Evolutionary conservation across 2,888 invertebrate species (phyloP).

Genomic region (Drosophila acutilabella): DNA sequence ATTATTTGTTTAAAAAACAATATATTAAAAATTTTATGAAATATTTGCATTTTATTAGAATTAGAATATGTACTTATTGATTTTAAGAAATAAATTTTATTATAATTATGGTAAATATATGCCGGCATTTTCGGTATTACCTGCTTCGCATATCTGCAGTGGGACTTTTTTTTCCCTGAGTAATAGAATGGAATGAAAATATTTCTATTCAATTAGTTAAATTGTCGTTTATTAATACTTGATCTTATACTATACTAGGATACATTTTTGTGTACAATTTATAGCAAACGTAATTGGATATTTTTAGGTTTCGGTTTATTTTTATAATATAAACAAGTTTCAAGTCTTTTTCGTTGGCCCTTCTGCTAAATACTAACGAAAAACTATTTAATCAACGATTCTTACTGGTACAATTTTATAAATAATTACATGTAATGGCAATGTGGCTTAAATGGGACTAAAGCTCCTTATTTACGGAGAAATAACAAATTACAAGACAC

Average conservation of each 20-base stretch:
- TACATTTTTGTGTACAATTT: slow-evolving; percentile 19
- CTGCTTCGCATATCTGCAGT: too few relatives aligned
- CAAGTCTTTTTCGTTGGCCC: slow-evolving; percentile 70
- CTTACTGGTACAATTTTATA: slow-evolving; percentile 59
- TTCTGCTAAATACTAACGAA: slow-evolving; percentile 38
- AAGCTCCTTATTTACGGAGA: slow-evolving; percentile 27
- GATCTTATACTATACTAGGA: slow-evolving; percentile 27
- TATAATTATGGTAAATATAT: slow-evolving; percentile 24
- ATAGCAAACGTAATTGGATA: slow-evolving; percentile 1
- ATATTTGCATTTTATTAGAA: slow-evolving; percentile 67
- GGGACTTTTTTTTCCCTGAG: too few relatives aligned
- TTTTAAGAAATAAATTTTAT: slow-evolving; percentile 62
- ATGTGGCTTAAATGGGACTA: slow-evolving; percentile 56
- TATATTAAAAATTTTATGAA: slow-evolving; percentile 26
- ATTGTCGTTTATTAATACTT: slow-evolving; percentile 49
- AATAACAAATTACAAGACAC: slow-evolving; percentile 60
- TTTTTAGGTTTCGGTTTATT: slow-evolving; percentile 7
- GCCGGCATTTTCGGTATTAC: background rate
- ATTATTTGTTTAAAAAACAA: slow-evolving; percentile 38
- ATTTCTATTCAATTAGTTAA: background rate
- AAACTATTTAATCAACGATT: slow-evolving; percentile 44
- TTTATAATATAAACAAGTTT: slow-evolving; percentile 51
- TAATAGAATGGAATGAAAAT: background rate
- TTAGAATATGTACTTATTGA: slow-evolving; percentile 56
- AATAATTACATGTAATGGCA: slow-evolving; percentile 79